A percentile compares a stretch with the other conserved stretches of the same genome.
phyloP scores from a whole-genome alignment of 1,140 invertebrate species.

The Ips nitidus region DNA sequence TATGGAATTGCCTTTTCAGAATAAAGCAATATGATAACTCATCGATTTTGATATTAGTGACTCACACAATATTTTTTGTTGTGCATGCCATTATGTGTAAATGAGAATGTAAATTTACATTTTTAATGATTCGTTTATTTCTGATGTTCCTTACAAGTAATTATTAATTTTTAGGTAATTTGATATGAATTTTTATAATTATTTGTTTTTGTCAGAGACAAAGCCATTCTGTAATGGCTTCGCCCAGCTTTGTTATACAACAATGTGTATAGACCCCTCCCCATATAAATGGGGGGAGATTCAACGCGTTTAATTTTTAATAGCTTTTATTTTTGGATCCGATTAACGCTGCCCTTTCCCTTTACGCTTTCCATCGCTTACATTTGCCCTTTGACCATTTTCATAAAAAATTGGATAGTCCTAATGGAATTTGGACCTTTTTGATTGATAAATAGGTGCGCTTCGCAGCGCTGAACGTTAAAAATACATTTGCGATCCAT shows the following conservation, averaged over 20 bases:
- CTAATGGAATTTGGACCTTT: slow-evolving; percentile 6
- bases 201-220: no score
- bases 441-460: not conserved
- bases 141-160: no score
- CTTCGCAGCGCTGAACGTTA: not conserved
- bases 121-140: no score
- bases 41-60: no score
- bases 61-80: no score
- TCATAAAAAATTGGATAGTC: slow-evolving; percentile 10
- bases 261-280: slow-evolving; percentile 10
- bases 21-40: not conserved
- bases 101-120: no score
- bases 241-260: not conserved
- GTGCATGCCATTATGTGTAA: no score
- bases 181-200: no score
- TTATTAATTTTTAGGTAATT: no score
- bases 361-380: slow-evolving; percentile 18
- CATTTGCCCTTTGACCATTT: slow-evolving; percentile 19
- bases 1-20: not conserved
- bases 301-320: slow-evolving; percentile 41
- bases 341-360: slow-evolving; percentile 29
- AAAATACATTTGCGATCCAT: not conserved
- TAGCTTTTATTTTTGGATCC: slow-evolving; percentile 40
- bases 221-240: no score
- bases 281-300: slow-evolving; percentile 13